Evolutionary conservation across 2,888 invertebrate species (phyloP).

Genomic region (Cancer borealis): DNA sequence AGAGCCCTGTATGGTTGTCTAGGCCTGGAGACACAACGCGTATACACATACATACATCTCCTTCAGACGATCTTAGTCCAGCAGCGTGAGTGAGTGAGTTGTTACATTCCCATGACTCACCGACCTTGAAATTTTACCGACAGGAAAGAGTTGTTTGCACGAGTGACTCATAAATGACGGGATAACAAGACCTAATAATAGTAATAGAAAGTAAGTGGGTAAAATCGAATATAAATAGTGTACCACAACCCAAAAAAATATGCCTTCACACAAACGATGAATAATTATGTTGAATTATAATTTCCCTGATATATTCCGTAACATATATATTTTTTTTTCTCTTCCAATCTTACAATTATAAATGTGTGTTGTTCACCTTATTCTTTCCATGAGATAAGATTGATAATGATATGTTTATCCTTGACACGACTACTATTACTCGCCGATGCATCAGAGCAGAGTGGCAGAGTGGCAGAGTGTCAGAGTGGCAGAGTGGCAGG

Average conservation of each 20-base stretch:
- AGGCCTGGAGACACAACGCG: too few species aligned
- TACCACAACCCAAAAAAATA: not conserved
- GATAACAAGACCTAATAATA: not conserved
- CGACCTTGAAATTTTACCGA: not conserved
- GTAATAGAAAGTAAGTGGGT: not conserved
- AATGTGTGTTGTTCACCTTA: not conserved
- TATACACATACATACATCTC: not conserved
- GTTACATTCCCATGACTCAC: not conserved
- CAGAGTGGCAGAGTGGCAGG: not conserved
- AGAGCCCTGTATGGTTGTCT: too few species aligned
- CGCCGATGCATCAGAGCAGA: not conserved
- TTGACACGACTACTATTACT: not conserved
- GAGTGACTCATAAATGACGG: not conserved
- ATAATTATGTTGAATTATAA: not conserved
- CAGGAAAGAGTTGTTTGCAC: not conserved
- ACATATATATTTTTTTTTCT: not conserved
- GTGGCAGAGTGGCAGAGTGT: not conserved
- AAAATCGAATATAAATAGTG: not conserved
- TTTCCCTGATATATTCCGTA: not conserved
- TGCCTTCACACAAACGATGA: not conserved
- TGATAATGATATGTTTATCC: not conserved
- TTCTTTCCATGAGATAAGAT: not conserved
- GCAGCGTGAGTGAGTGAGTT: not conserved
- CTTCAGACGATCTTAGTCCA: not conserved
- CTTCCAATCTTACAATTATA: not conserved